phyloP scores from a whole-genome alignment of 2,797 vertebrate species.

The Gallinago stenura region DNA sequence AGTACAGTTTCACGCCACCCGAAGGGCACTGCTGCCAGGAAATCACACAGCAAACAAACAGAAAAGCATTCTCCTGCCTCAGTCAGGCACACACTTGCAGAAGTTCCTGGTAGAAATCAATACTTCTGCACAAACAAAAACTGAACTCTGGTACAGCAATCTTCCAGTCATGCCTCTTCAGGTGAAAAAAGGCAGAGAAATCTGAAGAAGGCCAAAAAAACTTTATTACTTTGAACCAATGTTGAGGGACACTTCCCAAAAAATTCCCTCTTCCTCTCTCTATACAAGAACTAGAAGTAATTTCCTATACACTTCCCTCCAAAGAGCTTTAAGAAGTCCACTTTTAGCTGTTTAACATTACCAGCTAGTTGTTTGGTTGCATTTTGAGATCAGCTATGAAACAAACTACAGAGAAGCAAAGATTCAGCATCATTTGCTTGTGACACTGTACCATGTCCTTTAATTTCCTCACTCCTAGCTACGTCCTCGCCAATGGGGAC shows the following conservation, averaged over 20 bases:
- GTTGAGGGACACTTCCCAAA: background rate
- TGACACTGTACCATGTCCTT: background rate
- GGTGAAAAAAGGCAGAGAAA: background rate
- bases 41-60: background rate
- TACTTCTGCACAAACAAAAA: background rate
- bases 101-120: background rate
- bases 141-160: background rate
- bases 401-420: background rate
- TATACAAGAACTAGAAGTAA: background rate
- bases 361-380: background rate
- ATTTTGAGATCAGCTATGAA: background rate
- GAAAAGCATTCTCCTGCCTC: background rate
- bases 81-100: background rate
- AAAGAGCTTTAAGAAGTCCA: background rate
- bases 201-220: background rate
- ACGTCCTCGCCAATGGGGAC: background rate
- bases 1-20: background rate
- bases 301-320: background rate
- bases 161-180: background rate
- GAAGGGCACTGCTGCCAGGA: background rate
- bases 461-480: background rate
- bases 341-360: background rate
- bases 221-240: background rate
- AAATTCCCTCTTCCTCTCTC: background rate
- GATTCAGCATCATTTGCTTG: background rate